Evolutionary conservation across 2,797 vertebrate genomes (phyloP).

Genomic region (Oryzias sinensis): DNA sequence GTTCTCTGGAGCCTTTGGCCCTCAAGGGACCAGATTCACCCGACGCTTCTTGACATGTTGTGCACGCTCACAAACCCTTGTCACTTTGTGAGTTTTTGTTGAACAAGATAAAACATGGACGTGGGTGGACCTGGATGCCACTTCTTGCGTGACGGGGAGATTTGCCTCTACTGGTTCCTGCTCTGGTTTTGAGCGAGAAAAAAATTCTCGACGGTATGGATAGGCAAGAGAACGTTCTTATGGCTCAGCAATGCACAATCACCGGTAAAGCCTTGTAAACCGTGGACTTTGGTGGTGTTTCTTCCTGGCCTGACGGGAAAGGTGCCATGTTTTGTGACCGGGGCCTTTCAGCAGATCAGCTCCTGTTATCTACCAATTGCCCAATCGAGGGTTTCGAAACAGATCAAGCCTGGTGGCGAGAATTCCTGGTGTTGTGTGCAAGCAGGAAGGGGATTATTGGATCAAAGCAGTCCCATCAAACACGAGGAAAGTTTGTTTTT

Average conservation of each 20-base stretch:
- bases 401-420: slow-evolving; percentile 9
- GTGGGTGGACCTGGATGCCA: slow-evolving; percentile 10
- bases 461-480: neutral
- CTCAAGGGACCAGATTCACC: slow-evolving; percentile 11
- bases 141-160: slow-evolving; percentile 7
- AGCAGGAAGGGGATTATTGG: slow-evolving; percentile 6
- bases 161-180: slow-evolving; percentile 4
- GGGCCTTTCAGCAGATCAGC: slow-evolving; percentile 1
- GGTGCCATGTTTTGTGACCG: slow-evolving; percentile 2
- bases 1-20: slow-evolving; percentile 16
- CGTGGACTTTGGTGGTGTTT: slow-evolving; percentile 5
- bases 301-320: slow-evolving; percentile 8
- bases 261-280: slow-evolving; percentile 5
- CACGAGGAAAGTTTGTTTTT: neutral
- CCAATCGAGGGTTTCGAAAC: slow-evolving; percentile 13
- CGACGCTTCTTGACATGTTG: slow-evolving; percentile 1
- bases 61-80: neutral
- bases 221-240: neutral
- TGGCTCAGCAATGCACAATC: neutral
- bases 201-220: too few species aligned
- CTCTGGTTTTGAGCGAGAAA: neutral
- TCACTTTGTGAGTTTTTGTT: neutral
- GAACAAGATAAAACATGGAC: neutral
- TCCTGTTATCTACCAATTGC: neutral
- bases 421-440: neutral